Evolutionary conservation across 2,113 vertebrate species (phyloP).

Genomic region (Xerus inauris): DNA sequence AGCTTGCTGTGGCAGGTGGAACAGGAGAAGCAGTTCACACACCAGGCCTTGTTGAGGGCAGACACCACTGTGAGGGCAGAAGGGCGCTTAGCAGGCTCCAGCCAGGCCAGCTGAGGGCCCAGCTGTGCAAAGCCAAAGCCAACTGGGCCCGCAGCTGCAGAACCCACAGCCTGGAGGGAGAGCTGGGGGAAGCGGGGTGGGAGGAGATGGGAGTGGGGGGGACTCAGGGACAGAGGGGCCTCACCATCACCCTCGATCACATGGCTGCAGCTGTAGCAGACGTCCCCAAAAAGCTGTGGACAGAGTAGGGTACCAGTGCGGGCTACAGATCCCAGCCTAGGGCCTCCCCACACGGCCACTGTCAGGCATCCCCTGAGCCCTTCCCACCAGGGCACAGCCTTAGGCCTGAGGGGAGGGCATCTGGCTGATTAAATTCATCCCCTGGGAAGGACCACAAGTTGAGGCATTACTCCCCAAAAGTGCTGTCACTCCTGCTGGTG

Average conservation of each 20-base stretch:
- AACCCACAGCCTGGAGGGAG: slow-evolving; percentile 48
- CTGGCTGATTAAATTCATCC: not conserved
- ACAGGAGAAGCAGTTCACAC: slow-evolving; percentile 96
- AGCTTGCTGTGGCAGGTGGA: slow-evolving; percentile 97
- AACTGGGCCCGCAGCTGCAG: slow-evolving; percentile 77
- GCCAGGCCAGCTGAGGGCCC: slow-evolving; percentile 67
- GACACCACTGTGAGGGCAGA: slow-evolving; percentile 92
- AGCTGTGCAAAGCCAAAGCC: slow-evolving; percentile 74
- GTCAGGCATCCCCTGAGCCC: slow-evolving; percentile 57
- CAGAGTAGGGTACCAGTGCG: slow-evolving; percentile 45
- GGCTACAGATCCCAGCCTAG: not conserved
- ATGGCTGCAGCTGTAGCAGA: slow-evolving; percentile 97
- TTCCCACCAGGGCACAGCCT: slow-evolving; percentile 45
- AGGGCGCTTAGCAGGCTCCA: slow-evolving; percentile 32
- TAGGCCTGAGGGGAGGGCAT: not conserved
- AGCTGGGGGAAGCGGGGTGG: fast-evolving
- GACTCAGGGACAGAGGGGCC: slow-evolving; percentile 68
- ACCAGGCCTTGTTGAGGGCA: slow-evolving; percentile 98
- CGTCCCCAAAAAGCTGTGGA: slow-evolving; percentile 95
- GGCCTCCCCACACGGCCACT: not conserved
- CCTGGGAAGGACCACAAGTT: too few species aligned
- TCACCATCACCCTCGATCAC: slow-evolving; percentile 98
- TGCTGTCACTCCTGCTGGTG: not conserved
- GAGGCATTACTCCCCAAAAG: not conserved
- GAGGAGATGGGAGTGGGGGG: not conserved